Conservation (phyloP, 2,888 invertebrate genomes). For the Orthonychiurus folsomi region DNA sequence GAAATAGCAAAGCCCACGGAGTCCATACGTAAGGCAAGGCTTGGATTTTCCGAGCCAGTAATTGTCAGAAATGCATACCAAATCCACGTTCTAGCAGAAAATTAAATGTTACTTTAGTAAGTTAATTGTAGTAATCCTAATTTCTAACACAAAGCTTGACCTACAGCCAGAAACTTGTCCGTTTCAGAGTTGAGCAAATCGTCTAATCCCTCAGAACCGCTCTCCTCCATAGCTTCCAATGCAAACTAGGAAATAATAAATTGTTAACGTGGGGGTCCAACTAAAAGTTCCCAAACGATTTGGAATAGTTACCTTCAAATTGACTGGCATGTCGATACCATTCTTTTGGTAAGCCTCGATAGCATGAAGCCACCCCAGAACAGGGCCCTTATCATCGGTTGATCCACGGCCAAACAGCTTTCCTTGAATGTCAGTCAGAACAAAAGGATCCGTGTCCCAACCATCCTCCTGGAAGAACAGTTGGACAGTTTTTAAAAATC, state of each 20-base stretch:
- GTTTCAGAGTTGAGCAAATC: conserved; percentile 63
- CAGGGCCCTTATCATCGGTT: conserved; percentile 89
- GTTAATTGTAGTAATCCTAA: neutral
- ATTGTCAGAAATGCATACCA: conserved; percentile 95
- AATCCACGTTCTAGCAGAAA: conserved; percentile 61
- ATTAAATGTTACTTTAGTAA: conserved; percentile 6
- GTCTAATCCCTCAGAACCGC: conserved; percentile 91
- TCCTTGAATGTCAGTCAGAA: conserved; percentile 72
- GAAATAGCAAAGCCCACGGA: conserved; percentile 91
- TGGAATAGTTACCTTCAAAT: conserved; percentile 49
- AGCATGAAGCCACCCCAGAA: conserved; percentile 90
- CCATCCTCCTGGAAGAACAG: conserved; percentile 64
- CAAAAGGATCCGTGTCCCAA: conserved; percentile 83
- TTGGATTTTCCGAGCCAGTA: conserved; percentile 95
- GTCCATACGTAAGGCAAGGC: conserved; percentile 93
- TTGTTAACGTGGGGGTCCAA: conserved; percentile 4
- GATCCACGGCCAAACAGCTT: conserved; percentile 87
- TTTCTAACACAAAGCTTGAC: neutral
- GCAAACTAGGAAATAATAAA: conserved; percentile 56
- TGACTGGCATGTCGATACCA: conserved; percentile 56
- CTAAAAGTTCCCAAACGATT: neutral
- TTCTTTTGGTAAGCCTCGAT: conserved; percentile 75
- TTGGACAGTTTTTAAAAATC: neutral
- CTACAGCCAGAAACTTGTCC: conserved; percentile 59
- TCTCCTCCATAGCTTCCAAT: conserved; percentile 98